phyloP scores from a whole-genome alignment of 2,113 vertebrate genomes.

The Gyps fulvus region DNA sequence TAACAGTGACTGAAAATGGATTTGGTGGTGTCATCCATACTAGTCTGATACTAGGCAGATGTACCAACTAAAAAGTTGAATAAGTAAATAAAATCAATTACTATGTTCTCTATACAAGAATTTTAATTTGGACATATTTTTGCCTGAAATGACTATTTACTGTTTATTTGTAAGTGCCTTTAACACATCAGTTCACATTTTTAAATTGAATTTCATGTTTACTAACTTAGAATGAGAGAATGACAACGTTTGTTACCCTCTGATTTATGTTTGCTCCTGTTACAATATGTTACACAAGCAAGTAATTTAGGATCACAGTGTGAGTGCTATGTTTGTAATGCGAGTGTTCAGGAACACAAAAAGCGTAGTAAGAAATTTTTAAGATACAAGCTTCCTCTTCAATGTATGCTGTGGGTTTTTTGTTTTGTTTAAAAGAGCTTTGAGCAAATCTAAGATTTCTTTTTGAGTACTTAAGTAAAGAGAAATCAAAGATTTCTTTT shows the following conservation, averaged over 20 bases:
- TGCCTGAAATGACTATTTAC: neutral
- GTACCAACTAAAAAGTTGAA: neutral
- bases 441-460: neutral
- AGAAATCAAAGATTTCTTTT: neutral
- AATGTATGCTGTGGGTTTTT: fast-evolving
- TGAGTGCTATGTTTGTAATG: neutral
- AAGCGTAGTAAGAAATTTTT: neutral
- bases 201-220: neutral
- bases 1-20: neutral
- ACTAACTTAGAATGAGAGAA: neutral
- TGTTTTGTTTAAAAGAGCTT: neutral
- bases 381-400: neutral
- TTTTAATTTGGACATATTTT: neutral
- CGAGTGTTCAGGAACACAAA: neutral
- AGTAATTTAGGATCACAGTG: neutral
- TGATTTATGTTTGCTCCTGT: neutral
- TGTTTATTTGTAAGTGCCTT: neutral
- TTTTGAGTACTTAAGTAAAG: neutral
- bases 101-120: neutral
- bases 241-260: neutral
- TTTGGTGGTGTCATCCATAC: neutral
- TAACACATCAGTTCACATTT: neutral
- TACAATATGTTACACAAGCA: neutral
- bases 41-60: neutral
- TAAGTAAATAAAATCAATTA: neutral